Evolutionary conservation across 2,888 invertebrate genomes (phyloP), one percentile per base, ranked within the genome.

Genomic region (Ophonus ardosiacus): DNA sequence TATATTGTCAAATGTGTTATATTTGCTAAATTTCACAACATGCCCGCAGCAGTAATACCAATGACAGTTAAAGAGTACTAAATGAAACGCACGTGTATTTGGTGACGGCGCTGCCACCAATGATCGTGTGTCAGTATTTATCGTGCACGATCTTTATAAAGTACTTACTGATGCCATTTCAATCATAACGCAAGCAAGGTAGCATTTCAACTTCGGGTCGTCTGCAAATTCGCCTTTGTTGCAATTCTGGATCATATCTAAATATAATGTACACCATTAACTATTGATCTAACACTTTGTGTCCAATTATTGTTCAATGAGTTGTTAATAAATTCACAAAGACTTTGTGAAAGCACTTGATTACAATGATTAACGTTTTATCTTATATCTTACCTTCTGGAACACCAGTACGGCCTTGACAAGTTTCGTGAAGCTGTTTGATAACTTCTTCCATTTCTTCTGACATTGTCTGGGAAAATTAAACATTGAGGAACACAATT

Each of bases 121-220:
- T n/a, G n/a, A n/a, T n/a, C n/a, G n/a, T n/a, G n/a, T n/a, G n/a
- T n/a, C n/a, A n/a, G n/a, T n/a, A n/a, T n/a, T n/a, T n/a, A n/a
- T n/a, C n/a, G n/a, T n/a, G n/a, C n/a, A n/a, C n/a, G n/a, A n/a
- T n/a, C n/a, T n/a, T n/a, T n/a, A n/a, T n/a, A n/a, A n/a, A 10
- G 5, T 13, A 89, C 89, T 89, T 87, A 91, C 90, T 59, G 88
- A 88, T 63, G 89, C 89, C 87, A 89, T 88, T 86, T 89, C 88
- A 0, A 87, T 86, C 88, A 90, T 87, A 5, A 90, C 68, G 80
- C 90, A 91, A 85, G 89, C 90, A 82, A 91, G 88, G 86, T 91
- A 91, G 85, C 91, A 91, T 88, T 90, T 91, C 7, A 91, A 86
- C 10, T 88, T 89, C 18, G 87, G 87, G 85, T 91, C 90, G 10